Evolutionary conservation across 2,797 vertebrate species (phyloP).

Genomic region (Onychomys torridus): DNA sequence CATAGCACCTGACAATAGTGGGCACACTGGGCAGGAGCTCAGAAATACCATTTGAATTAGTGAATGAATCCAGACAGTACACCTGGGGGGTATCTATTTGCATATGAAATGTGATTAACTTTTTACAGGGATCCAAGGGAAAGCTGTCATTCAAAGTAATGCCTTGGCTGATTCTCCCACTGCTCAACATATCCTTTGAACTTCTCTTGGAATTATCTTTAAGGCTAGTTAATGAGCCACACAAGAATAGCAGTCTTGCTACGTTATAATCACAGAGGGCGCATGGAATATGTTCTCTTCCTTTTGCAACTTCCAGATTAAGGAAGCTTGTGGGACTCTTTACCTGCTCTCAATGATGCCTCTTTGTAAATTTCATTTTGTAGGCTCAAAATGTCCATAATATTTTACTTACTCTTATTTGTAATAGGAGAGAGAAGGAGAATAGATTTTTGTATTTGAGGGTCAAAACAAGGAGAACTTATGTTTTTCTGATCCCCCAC

Average conservation of each 20-base stretch:
- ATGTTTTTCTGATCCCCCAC: not conserved
- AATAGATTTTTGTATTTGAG: not conserved
- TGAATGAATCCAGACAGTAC: not conserved
- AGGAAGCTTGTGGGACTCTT: not conserved
- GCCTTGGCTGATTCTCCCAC: slow-evolving; percentile 50
- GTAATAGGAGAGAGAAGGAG: not conserved
- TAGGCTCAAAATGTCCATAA: not conserved
- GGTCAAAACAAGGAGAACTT: not conserved
- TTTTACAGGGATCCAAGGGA: slow-evolving; percentile 63
- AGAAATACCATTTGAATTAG: slow-evolving; percentile 45
- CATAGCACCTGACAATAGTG: not conserved
- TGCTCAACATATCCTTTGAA: slow-evolving; percentile 77
- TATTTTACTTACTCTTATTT: slow-evolving; percentile 14
- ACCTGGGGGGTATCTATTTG: slow-evolving; percentile 52
- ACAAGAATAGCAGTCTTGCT: slow-evolving; percentile 66
- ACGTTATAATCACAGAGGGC: slow-evolving; percentile 28
- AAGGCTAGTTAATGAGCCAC: slow-evolving; percentile 75
- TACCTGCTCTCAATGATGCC: not conserved
- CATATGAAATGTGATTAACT: slow-evolving; percentile 73
- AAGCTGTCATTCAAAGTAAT: slow-evolving; percentile 76
- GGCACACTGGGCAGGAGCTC: not conserved
- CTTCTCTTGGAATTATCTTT: slow-evolving; percentile 74
- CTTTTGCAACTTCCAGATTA: not conserved
- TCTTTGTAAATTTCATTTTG: slow-evolving; percentile 30
- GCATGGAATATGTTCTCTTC: not conserved